Conservation (phyloP, 2,888 invertebrate genomes). For the Aspidapion aeneum region DNA sequence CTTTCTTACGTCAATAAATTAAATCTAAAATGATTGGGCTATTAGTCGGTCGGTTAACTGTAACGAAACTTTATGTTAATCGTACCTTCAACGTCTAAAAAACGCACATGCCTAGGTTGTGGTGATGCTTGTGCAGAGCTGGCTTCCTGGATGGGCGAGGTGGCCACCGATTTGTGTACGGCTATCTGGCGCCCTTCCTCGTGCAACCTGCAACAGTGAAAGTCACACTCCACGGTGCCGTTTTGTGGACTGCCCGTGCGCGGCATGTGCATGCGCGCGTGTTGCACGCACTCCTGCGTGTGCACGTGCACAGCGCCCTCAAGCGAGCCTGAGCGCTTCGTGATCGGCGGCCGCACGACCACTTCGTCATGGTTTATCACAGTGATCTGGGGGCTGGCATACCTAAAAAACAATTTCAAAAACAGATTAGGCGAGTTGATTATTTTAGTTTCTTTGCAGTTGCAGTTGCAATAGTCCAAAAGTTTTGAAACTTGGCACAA, state of each 20-base stretch:
- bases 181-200: constrained; percentile 90
- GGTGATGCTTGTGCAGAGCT: constrained; percentile 38
- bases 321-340: constrained; percentile 50
- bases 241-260: constrained; percentile 63
- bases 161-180: constrained; percentile 88
- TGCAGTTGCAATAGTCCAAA: no score
- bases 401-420: no score
- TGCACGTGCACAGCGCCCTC: constrained; percentile 77
- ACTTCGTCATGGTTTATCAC: constrained; percentile 92
- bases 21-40: no score
- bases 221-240: constrained; percentile 78
- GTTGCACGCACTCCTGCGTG: constrained; percentile 78
- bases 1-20: no score
- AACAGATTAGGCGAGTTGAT: no score
- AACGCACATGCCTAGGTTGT: constrained; percentile 72
- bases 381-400: constrained; percentile 80
- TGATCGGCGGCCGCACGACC: constrained; percentile 23
- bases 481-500: no score
- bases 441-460: no score
- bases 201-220: constrained; percentile 93
- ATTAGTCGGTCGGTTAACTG: no score
- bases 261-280: constrained; percentile 60
- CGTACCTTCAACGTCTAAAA: constrained; percentile 50
- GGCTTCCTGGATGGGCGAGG: constrained; percentile 78
- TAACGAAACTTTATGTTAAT: no score